Base-by-base conservation (phyloP, 2,797 vertebrate species). In the Melopsittacus undulatus region DNA sequence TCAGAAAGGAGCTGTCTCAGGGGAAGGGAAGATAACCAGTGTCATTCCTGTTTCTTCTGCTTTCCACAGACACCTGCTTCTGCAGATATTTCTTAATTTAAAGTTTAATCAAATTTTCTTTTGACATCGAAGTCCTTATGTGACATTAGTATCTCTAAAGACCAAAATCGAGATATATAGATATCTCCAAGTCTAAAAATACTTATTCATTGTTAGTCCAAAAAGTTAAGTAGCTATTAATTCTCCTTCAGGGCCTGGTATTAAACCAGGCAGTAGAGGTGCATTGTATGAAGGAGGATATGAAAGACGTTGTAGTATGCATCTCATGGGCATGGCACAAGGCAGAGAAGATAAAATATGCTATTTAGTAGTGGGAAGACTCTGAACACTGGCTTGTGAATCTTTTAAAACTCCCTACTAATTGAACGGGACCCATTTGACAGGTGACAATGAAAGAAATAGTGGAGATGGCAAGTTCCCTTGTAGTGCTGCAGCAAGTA, bases 71-170 rank as follows among this genome's bases (percentile, higher is more conserved):
- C 30, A 51, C 18, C 7, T 34, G 5, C 43, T 92, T 83, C 62
- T 67, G 67, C 40, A 73, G 77, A 49, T 83, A 67, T 76, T 82
- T 91, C 70, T 86, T 95, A 89, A 87, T 91, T 79, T 89, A 88
- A 96, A 83, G 14, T 89, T 94, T 94, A 94, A 91, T 94, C 68
- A 91, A 83, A 81, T 61, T 92, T 94, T 89, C 57, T 88, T 90
- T 83, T 64, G 83, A 62, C 24, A 56, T 73, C 70, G 91, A 81
- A 92, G 38, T 29, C 57, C 69, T 94, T 90, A 80, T 75, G 57
- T 77, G 76, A 68, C 40, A 64, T 68, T 85, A 81, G 61, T 91
- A 85, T 86, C 93, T 95, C 87, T 72, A 75, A 92, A 87, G 87
- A 91, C 81, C 70, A 40, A 87, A 92, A 79, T 66, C 2, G 29